These are phyloP conservation scores for Acleris holmiana DNA, from an alignment of 2,888 invertebrate species.

Conservation along the genomic window DNA sequence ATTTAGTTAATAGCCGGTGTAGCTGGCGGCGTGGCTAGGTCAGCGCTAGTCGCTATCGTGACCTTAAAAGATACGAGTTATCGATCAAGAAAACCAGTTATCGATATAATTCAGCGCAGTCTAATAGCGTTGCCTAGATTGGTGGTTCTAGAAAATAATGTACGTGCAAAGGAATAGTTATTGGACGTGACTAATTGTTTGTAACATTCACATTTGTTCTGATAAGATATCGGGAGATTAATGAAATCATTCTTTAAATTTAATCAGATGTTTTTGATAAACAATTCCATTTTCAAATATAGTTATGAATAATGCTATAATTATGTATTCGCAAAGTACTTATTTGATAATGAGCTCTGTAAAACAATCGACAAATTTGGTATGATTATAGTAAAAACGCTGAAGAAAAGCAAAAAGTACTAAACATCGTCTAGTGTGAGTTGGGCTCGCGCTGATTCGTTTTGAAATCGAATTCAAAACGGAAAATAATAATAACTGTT, in stretches of 20 bases:
- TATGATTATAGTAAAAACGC: no score
- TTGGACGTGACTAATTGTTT: slow-evolving; percentile 28
- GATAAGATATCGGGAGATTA: slow-evolving; percentile 34
- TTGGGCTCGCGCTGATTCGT: no score
- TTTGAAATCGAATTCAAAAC: no score
- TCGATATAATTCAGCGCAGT: slow-evolving; percentile 26
- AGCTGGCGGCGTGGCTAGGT: slow-evolving; percentile 19
- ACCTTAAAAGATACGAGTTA: slow-evolving; percentile 38
- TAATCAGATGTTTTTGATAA: slow-evolving; percentile 19
- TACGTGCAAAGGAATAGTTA: slow-evolving; percentile 10
- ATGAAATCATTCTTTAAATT: slow-evolving; percentile 23
- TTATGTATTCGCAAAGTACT: no score
- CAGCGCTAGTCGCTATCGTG: slow-evolving; percentile 15
- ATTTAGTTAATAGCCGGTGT: slow-evolving; percentile 9
- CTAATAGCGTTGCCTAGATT: slow-evolving; percentile 27
- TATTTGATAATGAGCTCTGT: background rate
- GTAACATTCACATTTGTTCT: slow-evolving; percentile 10
- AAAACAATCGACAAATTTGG: no score
- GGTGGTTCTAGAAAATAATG: slow-evolving; percentile 21
- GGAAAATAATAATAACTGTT: no score
- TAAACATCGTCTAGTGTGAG: no score
- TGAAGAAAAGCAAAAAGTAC: no score
- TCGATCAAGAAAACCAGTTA: slow-evolving; percentile 37
- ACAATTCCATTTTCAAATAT: slow-evolving; percentile 10
- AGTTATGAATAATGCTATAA: no score